These are phyloP conservation scores for Margaritifera margaritifera DNA, from an alignment of 2,888 invertebrate species.

Conservation along the genomic window DNA sequence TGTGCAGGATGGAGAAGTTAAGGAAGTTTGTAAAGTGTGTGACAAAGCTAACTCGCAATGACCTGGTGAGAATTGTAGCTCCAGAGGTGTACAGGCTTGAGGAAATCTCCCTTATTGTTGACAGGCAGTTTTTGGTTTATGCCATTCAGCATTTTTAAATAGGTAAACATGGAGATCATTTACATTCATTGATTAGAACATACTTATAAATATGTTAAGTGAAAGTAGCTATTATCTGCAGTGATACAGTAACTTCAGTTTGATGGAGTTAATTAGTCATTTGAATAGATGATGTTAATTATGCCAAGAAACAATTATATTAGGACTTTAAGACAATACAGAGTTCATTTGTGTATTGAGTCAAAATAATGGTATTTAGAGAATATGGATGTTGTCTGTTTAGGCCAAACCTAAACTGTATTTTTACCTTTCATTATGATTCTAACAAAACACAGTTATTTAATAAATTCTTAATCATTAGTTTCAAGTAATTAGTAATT, in stretches of 20 bases:
- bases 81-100: slow-evolving; percentile 78
- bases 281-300: too few relatives aligned
- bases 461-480: slow-evolving; percentile 1
- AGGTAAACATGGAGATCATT: neutral
- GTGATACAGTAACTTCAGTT: too few relatives aligned
- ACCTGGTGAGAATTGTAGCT: slow-evolving; percentile 76
- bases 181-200: neutral
- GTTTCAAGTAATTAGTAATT: too few relatives aligned
- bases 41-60: slow-evolving; percentile 78
- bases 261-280: too few relatives aligned
- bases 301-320: too few relatives aligned
- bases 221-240: neutral
- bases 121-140: slow-evolving; percentile 60
- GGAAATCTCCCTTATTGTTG: slow-evolving; percentile 74
- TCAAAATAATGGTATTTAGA: too few relatives aligned
- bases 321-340: too few relatives aligned
- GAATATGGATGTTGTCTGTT: too few relatives aligned
- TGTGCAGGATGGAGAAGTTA: slow-evolving; percentile 61
- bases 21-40: slow-evolving; percentile 82
- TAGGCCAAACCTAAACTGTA: too few relatives aligned
- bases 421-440: neutral
- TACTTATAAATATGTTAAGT: neutral
- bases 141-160: neutral
- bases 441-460: neutral
- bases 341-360: too few relatives aligned